A percentile compares a stretch with the other conserved stretches of the same genome.
phyloP scores from a whole-genome alignment of 2,113 vertebrate genomes.

The Notarius lentiginosus region DNA sequence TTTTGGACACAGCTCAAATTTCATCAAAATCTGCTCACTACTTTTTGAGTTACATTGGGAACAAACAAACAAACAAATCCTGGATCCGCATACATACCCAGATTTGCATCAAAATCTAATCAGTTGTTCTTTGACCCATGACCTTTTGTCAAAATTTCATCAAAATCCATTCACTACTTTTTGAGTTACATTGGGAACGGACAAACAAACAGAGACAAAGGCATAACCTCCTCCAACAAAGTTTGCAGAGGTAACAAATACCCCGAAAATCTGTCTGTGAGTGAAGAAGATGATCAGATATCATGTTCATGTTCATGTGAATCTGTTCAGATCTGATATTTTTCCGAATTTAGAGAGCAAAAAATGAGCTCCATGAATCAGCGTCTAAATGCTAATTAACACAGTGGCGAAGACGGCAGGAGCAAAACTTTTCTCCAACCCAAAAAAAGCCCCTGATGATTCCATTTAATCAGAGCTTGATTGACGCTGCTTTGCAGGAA shows the following conservation, averaged over 20 bases:
- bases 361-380: conserved; percentile 26
- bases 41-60: too few relatives aligned
- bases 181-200: too few relatives aligned
- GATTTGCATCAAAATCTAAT: too few relatives aligned
- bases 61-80: too few relatives aligned
- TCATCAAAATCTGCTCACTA: too few relatives aligned
- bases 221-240: too few relatives aligned
- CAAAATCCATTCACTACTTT: too few relatives aligned
- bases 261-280: neutral
- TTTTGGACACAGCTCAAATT: too few relatives aligned
- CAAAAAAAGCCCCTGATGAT: conserved; percentile 43
- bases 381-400: conserved; percentile 51
- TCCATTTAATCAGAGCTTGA: conserved; percentile 53
- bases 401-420: conserved; percentile 35
- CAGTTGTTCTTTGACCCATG: too few relatives aligned
- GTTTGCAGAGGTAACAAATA: neutral
- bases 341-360: conserved; percentile 25
- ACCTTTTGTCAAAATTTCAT: too few relatives aligned
- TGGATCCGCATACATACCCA: too few relatives aligned
- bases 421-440: conserved; percentile 46
- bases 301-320: conserved; percentile 27
- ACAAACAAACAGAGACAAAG: too few relatives aligned
- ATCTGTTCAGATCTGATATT: conserved; percentile 36
- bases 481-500: conserved; percentile 47
- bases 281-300: conserved; percentile 17